Conservation (phyloP, 2,888 invertebrate genomes). For the Dascillus cervinus region DNA sequence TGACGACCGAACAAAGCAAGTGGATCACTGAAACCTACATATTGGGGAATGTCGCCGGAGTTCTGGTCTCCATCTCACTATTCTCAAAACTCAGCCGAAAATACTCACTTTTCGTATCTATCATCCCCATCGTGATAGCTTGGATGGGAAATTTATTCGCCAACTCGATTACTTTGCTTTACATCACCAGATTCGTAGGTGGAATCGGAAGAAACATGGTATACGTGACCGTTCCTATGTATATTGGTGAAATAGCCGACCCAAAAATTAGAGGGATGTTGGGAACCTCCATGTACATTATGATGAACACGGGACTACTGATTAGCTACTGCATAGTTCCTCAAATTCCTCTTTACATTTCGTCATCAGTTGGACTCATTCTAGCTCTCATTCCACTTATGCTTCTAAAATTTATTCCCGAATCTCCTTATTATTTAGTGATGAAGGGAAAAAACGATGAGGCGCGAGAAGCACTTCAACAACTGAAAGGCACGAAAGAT, state of each 20-base stretch:
- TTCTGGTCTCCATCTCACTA: constrained; percentile 13
- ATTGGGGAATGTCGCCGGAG: constrained; percentile 15
- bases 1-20: constrained; percentile 22
- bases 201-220: constrained; percentile 15
- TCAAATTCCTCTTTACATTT: constrained; percentile 12
- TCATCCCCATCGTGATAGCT: constrained; percentile 11
- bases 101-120: constrained; percentile 14
- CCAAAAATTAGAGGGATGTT: constrained; percentile 19
- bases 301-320: constrained; percentile 18
- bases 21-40: constrained; percentile 15
- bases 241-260: constrained; percentile 20
- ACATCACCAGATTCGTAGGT: constrained; percentile 12
- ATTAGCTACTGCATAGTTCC: constrained; percentile 16
- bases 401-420: constrained; percentile 15
- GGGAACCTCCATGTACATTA: constrained; percentile 17
- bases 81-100: constrained; percentile 18
- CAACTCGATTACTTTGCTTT: constrained; percentile 7
- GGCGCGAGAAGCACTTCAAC: constrained; percentile 14
- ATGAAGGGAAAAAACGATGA: constrained; percentile 8
- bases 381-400: constrained; percentile 11
- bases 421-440: constrained; percentile 19
- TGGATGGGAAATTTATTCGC: constrained; percentile 16
- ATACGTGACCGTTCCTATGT: constrained; percentile 18
- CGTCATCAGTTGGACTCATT: constrained; percentile 9
- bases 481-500: constrained; percentile 8